Base-by-base conservation (phyloP, 2,888 invertebrate genomes). In the Tetragnatha montana region DNA sequence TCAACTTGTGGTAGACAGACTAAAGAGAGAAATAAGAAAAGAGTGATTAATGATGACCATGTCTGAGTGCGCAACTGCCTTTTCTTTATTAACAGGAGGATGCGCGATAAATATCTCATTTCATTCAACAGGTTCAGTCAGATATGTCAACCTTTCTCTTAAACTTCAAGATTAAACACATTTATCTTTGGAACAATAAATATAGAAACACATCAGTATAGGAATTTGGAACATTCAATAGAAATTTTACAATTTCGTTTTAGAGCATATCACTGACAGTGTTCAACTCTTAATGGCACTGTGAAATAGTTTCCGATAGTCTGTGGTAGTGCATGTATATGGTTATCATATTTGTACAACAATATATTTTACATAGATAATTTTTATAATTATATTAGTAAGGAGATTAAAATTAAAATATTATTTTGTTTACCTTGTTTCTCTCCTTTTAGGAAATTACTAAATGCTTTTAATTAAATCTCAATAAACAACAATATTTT, bases 121-220 rank as follows among this genome's bases (percentile, higher is more conserved):
- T 86, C 21, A 80, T 74, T 80, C 86, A 86, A 86, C 86, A 86
- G 71, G 75, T 83, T 79, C 73, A 80, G 47, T 49, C n/a, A 73
- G 86, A 86, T 86, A 86, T 86, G 86, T 86, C 73, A 86, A 80
- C 79, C 68, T 86, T 79, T 86, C 8, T 80, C 51, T 73, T 85
- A 80, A 80, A 86, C 86, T 73, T 60, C 74, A 74, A 74, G 19
- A 80, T 70, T 70, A 86, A 86, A 80, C 49, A 50, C 79, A 86
- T 80, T 86, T 8, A 80, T 73, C 79, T 80, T 74, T 74, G 21
- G 74, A 50, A 85, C 71, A 83, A 60, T 22, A 74, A 70, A 86
- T 21, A 86, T 69, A 73, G 79, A 86, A 51, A 69, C 50, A 78
- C 75, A 60, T 71, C 50, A n/a, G n/a, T n/a, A 73, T 73, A 68